phyloP scores from a whole-genome alignment of 2,113 vertebrate species.

The Odobenus rosmarus region DNA sequence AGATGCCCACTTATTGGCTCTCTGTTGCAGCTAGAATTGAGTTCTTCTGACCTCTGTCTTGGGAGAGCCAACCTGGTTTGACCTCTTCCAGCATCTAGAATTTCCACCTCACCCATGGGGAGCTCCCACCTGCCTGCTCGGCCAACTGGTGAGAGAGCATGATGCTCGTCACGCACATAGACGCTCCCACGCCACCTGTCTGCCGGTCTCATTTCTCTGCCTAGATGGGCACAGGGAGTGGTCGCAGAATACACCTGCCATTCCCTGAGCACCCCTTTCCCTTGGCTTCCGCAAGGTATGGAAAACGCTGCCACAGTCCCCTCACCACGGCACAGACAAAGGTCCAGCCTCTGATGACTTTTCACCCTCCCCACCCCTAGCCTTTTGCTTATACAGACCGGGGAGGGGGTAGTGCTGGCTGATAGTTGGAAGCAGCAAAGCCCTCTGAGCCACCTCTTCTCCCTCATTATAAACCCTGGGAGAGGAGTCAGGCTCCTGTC shows the following conservation, averaged over 20 bases:
- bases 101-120: not conserved
- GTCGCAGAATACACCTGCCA: no score
- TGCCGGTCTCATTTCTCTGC: not conserved
- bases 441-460: not conserved
- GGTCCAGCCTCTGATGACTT: not conserved
- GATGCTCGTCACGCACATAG: accelerated
- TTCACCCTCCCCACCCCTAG: not conserved
- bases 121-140: no score
- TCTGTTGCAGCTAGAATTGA: not conserved
- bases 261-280: not conserved
- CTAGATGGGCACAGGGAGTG: not conserved
- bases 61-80: not conserved
- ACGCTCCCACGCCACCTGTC: not conserved
- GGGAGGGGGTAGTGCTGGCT: not conserved
- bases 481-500: not conserved
- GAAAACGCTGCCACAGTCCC: not conserved
- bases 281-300: not conserved
- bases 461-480: not conserved
- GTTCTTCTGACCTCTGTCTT: not conserved
- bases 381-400: no score
- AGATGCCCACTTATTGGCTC: not conserved
- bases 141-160: accelerated
- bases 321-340: not conserved
- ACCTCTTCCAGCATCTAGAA: not conserved
- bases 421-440: no score